Percentiles rank a stretch among this genome's conserved stretches.
phyloP scores from a whole-genome alignment of 2,797 vertebrate genomes.

The Chromis chromis region DNA sequence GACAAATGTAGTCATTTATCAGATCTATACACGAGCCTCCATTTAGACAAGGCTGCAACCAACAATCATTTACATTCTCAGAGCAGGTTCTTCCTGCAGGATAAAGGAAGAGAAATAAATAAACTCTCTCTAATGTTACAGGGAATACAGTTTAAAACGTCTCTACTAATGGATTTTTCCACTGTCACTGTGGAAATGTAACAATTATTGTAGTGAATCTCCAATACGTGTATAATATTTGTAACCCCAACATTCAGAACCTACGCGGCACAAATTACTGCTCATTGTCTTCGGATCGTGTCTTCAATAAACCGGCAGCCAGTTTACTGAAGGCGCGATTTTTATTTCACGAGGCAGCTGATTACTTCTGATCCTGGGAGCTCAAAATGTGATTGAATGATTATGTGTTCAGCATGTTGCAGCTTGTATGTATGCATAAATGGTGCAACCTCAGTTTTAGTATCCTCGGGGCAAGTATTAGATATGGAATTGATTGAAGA shows the following conservation, averaged over 20 bases:
- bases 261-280: constrained; percentile 15
- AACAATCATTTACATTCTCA: constrained; percentile 79
- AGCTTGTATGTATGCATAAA: constrained; percentile 44
- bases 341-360: constrained; percentile 46
- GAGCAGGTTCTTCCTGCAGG: constrained; percentile 83
- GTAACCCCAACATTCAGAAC: constrained; percentile 4
- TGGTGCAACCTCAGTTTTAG: constrained; percentile 39
- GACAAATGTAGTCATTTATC: constrained; percentile 84
- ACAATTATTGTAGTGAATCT: constrained; percentile 8
- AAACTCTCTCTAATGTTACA: constrained; percentile 38
- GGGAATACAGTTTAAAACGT: constrained; percentile 9
- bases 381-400: constrained; percentile 49
- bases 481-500: constrained; percentile 65
- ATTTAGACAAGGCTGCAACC: constrained; percentile 84
- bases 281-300: constrained; percentile 6
- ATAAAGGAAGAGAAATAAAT: constrained; percentile 51
- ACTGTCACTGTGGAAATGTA: background rate
- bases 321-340: constrained; percentile 24
- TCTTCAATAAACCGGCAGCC: constrained; percentile 9
- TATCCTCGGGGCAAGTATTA: constrained; percentile 58
- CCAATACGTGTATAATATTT: constrained; percentile 14
- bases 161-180: constrained; percentile 13
- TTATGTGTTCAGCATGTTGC: constrained; percentile 48
- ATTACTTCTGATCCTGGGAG: constrained; percentile 49
- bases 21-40: constrained; percentile 85